Conservation (phyloP, 1,140 invertebrate genomes). For the Bombus impatiens region DNA sequence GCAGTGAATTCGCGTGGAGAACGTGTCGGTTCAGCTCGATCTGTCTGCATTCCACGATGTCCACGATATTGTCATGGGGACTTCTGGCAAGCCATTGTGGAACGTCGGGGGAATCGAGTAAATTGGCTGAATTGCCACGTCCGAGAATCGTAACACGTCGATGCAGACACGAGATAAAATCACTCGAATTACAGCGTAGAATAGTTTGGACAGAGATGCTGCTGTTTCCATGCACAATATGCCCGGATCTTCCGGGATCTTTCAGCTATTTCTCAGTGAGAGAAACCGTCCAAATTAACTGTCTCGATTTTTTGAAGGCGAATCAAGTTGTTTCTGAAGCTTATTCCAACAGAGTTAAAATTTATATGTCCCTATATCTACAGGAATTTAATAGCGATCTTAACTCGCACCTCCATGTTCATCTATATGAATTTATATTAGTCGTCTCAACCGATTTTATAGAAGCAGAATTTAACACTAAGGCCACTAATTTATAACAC, state of each 20-base stretch:
- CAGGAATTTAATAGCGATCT: neutral
- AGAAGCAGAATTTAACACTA: too few relatives aligned
- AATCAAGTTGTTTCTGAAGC: neutral
- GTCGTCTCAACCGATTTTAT: too few relatives aligned
- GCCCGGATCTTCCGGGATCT: conserved; percentile 31
- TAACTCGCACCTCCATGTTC: too few relatives aligned
- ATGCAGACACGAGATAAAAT: conserved; percentile 62
- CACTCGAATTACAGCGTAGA: conserved; percentile 27
- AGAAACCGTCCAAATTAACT: neutral
- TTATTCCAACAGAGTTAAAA: neutral
- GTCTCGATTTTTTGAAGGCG: neutral
- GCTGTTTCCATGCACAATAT: conserved; percentile 28
- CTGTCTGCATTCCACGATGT: conserved; percentile 35
- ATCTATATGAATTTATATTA: too few relatives aligned
- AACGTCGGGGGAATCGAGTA: conserved; percentile 66
- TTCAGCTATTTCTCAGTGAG: neutral
- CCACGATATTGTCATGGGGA: conserved; percentile 46
- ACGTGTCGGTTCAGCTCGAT: conserved; percentile 3
- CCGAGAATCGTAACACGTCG: conserved; percentile 63
- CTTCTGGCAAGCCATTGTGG: conserved; percentile 57
- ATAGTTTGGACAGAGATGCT: conserved; percentile 12
- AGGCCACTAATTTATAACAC: too few relatives aligned
- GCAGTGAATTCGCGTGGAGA: neutral
- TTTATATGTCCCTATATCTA: neutral
- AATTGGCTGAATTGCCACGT: conserved; percentile 74